phyloP scores from a whole-genome alignment of 1,140 invertebrate genomes.

The Hylyphantes graminicola region DNA sequence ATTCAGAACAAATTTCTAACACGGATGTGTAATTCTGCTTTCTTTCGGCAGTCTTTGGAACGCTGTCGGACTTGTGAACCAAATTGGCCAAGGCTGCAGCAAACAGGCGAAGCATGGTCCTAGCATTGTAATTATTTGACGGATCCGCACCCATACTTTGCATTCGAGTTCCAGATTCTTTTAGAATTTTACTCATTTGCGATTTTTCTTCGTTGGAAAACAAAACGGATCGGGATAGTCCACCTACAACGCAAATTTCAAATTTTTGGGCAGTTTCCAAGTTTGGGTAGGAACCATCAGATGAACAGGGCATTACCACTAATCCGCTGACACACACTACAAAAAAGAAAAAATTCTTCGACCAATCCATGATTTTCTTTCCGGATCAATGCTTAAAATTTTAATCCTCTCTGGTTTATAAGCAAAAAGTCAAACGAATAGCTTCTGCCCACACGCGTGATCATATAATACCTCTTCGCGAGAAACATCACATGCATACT shows the following conservation, averaged over 20 bases:
- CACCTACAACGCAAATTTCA: slow-evolving; percentile 1
- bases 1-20: neutral
- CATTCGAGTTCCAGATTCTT: neutral
- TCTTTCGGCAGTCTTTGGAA: neutral
- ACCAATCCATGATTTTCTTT: slow-evolving; percentile 9
- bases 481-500: neutral
- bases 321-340: slow-evolving; percentile 6
- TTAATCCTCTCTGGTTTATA: too few relatives aligned
- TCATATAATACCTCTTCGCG: too few relatives aligned
- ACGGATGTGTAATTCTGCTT: neutral
- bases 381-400: too few relatives aligned
- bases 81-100: neutral
- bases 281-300: neutral
- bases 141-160: neutral
- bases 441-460: too few relatives aligned
- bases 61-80: neutral
- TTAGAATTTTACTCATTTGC: neutral
- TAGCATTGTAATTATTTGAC: neutral
- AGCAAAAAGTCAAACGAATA: too few relatives aligned
- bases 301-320: neutral
- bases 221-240: neutral
- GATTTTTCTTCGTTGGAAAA: neutral
- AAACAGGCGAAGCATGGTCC: slow-evolving; percentile 18
- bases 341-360: neutral
- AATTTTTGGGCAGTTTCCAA: neutral